phyloP scores from a whole-genome alignment of 2,113 vertebrate species.

The Cebidichthys violaceus region DNA sequence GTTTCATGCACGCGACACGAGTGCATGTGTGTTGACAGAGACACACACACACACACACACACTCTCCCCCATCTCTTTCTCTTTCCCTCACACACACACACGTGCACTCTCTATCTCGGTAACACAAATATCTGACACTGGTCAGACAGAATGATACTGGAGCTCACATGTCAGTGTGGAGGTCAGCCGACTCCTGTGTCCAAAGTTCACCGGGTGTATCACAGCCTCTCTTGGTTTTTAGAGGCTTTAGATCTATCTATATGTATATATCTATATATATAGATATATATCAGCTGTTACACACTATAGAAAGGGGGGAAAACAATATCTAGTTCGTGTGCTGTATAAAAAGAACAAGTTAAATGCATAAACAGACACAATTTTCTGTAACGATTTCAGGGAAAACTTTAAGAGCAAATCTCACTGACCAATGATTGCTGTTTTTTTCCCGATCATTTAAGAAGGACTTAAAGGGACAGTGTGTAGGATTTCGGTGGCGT shows the following conservation, averaged over 20 bases:
- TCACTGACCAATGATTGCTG: not conserved
- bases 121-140: slow-evolving; percentile 17
- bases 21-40: not conserved
- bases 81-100: not conserved
- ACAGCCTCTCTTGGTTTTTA: not conserved
- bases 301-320: not conserved
- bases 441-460: not conserved
- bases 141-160: not conserved
- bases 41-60: slow-evolving; percentile 14
- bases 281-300: too few species aligned
- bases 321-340: not conserved
- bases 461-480: not conserved
- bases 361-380: not conserved
- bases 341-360: not conserved
- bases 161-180: slow-evolving; percentile 18
- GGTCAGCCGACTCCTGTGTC: slow-evolving; percentile 10
- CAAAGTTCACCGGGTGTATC: slow-evolving; percentile 29
- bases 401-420: not conserved
- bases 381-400: not conserved
- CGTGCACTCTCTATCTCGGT: not conserved
- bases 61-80: not conserved
- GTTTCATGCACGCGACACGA: not conserved
- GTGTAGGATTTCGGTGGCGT: not conserved
- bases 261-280: too few species aligned
- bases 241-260: too few species aligned